Conservation (phyloP, 2,888 invertebrate genomes). For the Meiosimyza decipiens region DNA sequence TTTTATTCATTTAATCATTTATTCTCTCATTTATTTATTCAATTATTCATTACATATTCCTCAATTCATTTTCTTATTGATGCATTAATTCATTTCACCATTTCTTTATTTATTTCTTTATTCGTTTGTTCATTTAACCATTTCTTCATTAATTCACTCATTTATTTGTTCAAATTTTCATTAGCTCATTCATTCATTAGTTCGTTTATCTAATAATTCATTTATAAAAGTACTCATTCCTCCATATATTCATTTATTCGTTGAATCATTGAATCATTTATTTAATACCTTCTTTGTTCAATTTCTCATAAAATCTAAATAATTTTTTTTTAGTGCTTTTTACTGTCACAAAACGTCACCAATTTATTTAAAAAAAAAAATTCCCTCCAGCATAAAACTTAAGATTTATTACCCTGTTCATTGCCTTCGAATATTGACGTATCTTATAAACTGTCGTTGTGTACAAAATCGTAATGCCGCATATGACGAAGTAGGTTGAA, state of each 20-base stretch:
- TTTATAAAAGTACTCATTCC: slow-evolving; percentile 25
- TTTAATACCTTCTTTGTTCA: neutral
- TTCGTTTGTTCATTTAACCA: slow-evolving; percentile 6
- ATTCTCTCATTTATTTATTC: slow-evolving; percentile 3
- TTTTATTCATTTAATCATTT: slow-evolving; percentile 7
- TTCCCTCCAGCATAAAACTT: too few relatives aligned
- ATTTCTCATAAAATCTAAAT: neutral
- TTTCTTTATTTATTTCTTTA: neutral
- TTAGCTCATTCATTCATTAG: slow-evolving; percentile 28
- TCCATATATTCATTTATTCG: slow-evolving; percentile 1
- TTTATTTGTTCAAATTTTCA: slow-evolving; percentile 24
- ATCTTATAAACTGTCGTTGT: slow-evolving; percentile 50
- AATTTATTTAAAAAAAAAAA: too few relatives aligned
- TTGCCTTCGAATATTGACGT: slow-evolving; percentile 49
- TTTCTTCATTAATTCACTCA: slow-evolving; percentile 5
- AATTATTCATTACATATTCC: neutral
- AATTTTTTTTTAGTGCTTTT: too few relatives aligned
- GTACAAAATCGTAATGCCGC: slow-evolving; percentile 51
- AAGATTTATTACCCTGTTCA: slow-evolving; percentile 58
- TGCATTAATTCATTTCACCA: neutral
- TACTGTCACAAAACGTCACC: too few relatives aligned
- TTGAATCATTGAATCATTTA: neutral
- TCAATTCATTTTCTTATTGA: neutral
- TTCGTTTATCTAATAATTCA: slow-evolving; percentile 36
- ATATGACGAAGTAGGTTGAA: slow-evolving; percentile 55